A percentile compares a stretch with the other conserved stretches of the same genome.
Conservation (phyloP, 37 sponge, comb jelly and placozoan species). For the Agelas oroides region DNA sequence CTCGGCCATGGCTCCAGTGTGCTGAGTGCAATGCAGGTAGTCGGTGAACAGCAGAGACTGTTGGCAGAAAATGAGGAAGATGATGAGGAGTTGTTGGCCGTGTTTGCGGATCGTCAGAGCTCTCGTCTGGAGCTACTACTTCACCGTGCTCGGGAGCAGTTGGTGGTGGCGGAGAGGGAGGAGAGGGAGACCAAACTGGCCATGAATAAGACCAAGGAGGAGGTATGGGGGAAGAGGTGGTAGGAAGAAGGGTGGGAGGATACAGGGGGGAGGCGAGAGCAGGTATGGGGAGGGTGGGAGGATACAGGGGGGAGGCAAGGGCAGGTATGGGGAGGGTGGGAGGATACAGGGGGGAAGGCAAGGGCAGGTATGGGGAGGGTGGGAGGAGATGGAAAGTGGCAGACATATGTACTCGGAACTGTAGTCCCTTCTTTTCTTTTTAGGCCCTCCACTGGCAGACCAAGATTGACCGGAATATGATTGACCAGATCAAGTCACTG, state of each 20-base stretch:
- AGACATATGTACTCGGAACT: too few relatives aligned
- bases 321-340: too few relatives aligned
- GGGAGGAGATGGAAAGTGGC: too few relatives aligned
- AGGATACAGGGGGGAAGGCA: not conserved
- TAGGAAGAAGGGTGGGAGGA: not conserved
- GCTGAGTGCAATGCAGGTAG: constrained; percentile 66
- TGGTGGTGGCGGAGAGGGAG: constrained; percentile 39
- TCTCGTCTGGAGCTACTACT: constrained; percentile 56
- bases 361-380: not conserved
- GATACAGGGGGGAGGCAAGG: too few relatives aligned
- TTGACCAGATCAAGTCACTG: constrained; percentile 82
- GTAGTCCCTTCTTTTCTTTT: too few relatives aligned
- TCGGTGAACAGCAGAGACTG: constrained; percentile 66
- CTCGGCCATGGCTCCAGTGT: constrained; percentile 63
- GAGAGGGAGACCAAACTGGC: constrained; percentile 55
- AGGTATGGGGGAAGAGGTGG: too few relatives aligned
- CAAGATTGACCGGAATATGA: constrained; percentile 84
- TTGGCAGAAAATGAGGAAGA: constrained; percentile 57
- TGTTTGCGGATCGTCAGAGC: constrained; percentile 27
- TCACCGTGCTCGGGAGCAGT: constrained; percentile 24
- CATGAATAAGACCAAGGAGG: constrained; percentile 46
- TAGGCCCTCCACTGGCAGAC: constrained; percentile 51
- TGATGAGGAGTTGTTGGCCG: constrained; percentile 55
- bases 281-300: not conserved
- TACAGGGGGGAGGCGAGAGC: too few relatives aligned